Evolutionary conservation across 2,113 vertebrate genomes (phyloP).

Genomic region (Sinocyclocheilus anshuiensis): DNA sequence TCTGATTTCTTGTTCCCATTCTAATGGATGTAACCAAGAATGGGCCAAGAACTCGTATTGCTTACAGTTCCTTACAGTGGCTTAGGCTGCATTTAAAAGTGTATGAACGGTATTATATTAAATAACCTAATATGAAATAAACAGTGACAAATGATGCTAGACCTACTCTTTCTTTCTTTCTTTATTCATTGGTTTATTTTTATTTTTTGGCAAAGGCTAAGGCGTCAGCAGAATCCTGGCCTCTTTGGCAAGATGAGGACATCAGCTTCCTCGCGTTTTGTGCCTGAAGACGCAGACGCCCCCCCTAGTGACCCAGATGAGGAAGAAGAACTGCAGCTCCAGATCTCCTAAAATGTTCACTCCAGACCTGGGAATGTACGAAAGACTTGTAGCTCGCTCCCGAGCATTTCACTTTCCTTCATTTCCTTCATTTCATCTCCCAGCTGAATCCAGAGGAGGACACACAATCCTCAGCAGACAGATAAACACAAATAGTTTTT

Average conservation of each 20-base stretch:
- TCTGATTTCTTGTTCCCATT: not conserved
- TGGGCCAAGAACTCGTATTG: not conserved
- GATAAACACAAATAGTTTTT: not conserved
- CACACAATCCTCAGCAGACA: not conserved
- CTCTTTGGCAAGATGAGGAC: slow-evolving; percentile 88
- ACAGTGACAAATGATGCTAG: not conserved
- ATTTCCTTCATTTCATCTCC: slow-evolving; percentile 29
- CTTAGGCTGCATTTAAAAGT: not conserved
- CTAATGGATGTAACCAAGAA: not conserved
- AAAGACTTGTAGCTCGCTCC: not conserved
- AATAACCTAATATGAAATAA: not conserved
- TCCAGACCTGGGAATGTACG: not conserved
- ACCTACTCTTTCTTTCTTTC: not conserved
- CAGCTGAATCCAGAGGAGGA: slow-evolving; percentile 10
- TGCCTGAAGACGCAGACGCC: slow-evolving; percentile 78
- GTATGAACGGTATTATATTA: not conserved
- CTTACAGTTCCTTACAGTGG: not conserved
- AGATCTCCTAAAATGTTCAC: slow-evolving; percentile 79
- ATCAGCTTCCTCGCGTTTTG: slow-evolving; percentile 78
- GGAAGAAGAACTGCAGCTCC: slow-evolving; percentile 88
- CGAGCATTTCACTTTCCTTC: slow-evolving; percentile 33
- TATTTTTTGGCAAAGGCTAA: slow-evolving; percentile 75
- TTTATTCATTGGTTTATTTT: not conserved
- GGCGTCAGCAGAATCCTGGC: slow-evolving; percentile 86
- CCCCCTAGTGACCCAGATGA: slow-evolving; percentile 87